Evolutionary conservation across 2,113 vertebrate genomes (phyloP).

Genomic region (Xiphias gladius): DNA sequence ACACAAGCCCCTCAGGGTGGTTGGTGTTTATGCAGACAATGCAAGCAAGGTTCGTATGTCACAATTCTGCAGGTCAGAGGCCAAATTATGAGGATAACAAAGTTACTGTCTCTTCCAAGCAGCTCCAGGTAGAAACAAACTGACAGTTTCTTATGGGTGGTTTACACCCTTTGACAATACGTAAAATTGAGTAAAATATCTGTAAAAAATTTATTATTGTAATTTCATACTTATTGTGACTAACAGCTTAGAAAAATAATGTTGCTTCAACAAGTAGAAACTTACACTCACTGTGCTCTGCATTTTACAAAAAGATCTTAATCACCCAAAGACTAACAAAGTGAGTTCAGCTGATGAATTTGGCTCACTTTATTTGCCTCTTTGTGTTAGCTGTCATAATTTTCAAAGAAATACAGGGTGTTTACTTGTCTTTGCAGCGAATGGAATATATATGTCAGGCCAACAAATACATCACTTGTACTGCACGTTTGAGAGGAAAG

Average conservation of each 20-base stretch:
- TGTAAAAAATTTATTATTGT: neutral
- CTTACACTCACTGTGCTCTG: neutral
- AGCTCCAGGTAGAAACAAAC: conserved; percentile 16
- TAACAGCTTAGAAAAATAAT: conserved; percentile 17
- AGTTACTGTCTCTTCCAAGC: neutral
- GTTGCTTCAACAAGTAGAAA: neutral
- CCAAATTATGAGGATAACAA: conserved; percentile 5
- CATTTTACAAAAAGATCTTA: conserved; percentile 2
- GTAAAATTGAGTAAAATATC: neutral
- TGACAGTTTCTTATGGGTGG: conserved; percentile 22
- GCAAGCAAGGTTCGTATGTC: conserved; percentile 24
- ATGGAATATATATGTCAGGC: conserved; percentile 29
- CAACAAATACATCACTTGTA: conserved; percentile 55
- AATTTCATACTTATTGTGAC: neutral
- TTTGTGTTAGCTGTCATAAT: neutral
- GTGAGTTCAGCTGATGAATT: neutral
- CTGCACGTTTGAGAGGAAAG: conserved; percentile 48
- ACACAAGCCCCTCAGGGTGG: neutral
- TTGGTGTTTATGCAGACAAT: conserved; percentile 30
- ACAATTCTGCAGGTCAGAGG: conserved; percentile 28
- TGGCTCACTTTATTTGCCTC: conserved; percentile 12
- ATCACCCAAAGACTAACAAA: conserved; percentile 3
- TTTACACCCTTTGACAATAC: neutral
- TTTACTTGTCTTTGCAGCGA: conserved; percentile 16
- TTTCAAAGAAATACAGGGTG: neutral